phyloP scores from a whole-genome alignment of 2,888 invertebrate genomes.

The Neelides folsomi region DNA sequence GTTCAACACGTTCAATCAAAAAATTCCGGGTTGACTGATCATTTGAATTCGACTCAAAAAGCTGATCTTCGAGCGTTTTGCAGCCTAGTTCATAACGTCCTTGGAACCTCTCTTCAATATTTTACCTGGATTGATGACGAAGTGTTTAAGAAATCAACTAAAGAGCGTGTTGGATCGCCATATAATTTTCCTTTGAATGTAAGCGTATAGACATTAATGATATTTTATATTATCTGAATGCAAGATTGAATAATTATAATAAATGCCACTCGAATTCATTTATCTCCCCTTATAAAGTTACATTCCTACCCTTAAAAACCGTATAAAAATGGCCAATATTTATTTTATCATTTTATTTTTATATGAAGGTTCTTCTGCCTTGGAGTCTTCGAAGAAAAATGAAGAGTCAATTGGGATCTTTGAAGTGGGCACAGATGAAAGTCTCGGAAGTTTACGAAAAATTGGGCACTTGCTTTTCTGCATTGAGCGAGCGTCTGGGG shows the following conservation, averaged over 20 bases:
- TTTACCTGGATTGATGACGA: slow-evolving; percentile 29
- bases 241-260: no score
- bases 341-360: no score
- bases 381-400: slow-evolving; percentile 58
- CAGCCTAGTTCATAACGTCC: slow-evolving; percentile 71
- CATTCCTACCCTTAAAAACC: no score
- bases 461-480: slow-evolving; percentile 73
- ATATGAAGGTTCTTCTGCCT: slow-evolving; percentile 64
- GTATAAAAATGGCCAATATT: no score
- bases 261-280: no score
- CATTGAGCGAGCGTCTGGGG: slow-evolving; percentile 69
- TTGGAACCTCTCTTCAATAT: slow-evolving; percentile 61
- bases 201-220: no score
- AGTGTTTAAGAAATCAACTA: slow-evolving; percentile 55
- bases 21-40: slow-evolving; percentile 59
- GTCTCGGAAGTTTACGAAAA: slow-evolving; percentile 52
- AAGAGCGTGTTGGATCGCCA: slow-evolving; percentile 69
- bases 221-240: no score
- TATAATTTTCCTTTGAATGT: slow-evolving; percentile 78
- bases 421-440: slow-evolving; percentile 69
- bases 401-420: slow-evolving; percentile 55
- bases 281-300: no score
- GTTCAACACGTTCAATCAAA: slow-evolving; percentile 41
- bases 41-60: slow-evolving; percentile 59
- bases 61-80: slow-evolving; percentile 90